Conservation (phyloP, 2,888 invertebrate species). For the Eupithecia subfuscata region DNA sequence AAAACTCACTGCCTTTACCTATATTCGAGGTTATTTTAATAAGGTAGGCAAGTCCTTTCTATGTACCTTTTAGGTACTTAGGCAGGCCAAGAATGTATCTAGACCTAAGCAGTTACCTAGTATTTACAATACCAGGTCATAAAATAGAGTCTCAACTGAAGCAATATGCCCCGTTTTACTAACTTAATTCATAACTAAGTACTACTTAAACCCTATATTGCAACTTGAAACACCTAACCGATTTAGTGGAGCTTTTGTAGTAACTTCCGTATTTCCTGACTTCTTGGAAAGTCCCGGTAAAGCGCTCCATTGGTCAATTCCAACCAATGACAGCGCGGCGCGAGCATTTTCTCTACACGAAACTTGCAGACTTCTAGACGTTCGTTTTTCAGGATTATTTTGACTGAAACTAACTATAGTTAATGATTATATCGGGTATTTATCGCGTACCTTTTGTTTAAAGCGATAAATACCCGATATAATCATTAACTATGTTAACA, state of each 20-base stretch:
- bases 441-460: too few species aligned
- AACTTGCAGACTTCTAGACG: constrained; percentile 9
- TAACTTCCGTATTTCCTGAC: constrained; percentile 7
- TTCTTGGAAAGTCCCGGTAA: constrained; percentile 22
- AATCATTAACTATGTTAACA: too few species aligned
- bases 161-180: background rate
- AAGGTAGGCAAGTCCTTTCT: background rate
- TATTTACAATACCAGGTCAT: background rate
- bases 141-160: background rate
- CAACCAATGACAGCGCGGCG: constrained; percentile 31
- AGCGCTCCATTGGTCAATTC: constrained; percentile 31
- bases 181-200: background rate
- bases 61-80: background rate
- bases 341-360: constrained; percentile 14
- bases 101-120: background rate
- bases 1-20: background rate
- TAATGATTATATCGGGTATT: too few species aligned
- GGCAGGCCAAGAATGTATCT: background rate
- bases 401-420: background rate
- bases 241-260: background rate
- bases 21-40: background rate
- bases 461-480: too few species aligned
- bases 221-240: background rate
- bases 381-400: background rate
- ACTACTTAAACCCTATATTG: background rate